Conservation (phyloP, 2,797 vertebrate species). For the Gadopsis marmoratus region DNA sequence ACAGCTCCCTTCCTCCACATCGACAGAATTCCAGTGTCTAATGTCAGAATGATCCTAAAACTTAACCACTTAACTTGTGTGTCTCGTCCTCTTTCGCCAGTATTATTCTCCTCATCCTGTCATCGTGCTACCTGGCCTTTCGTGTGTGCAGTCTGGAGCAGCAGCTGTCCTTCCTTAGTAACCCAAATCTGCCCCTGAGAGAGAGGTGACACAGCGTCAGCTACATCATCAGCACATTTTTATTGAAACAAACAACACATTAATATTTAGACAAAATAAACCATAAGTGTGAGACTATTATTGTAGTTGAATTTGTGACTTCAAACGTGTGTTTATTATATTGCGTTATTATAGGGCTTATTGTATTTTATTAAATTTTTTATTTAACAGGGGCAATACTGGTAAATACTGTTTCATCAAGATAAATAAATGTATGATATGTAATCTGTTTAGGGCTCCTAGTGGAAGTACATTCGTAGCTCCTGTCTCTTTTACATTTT, state of each 20-base stretch:
- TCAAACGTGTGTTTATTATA: background rate
- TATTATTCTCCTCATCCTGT: slow-evolving; percentile 92
- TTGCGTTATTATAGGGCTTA: background rate
- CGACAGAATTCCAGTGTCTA: background rate
- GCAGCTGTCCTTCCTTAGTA: slow-evolving; percentile 90
- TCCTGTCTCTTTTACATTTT: background rate
- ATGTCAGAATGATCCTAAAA: background rate
- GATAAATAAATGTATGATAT: background rate
- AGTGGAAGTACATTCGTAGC: background rate
- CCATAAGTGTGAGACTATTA: background rate
- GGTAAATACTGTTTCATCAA: background rate
- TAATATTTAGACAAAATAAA: background rate
- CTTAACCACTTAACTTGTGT: background rate
- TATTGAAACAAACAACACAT: background rate
- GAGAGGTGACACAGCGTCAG: slow-evolving; percentile 83
- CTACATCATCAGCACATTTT: background rate
- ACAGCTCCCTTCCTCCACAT: slow-evolving; percentile 21
- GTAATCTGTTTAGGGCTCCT: background rate
- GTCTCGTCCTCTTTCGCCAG: slow-evolving; percentile 72
- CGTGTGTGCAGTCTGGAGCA: slow-evolving; percentile 96
- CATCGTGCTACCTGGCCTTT: slow-evolving; percentile 94
- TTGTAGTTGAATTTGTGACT: background rate
- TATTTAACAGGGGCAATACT: background rate
- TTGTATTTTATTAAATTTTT: background rate
- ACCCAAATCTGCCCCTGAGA: slow-evolving; percentile 81